Evolutionary conservation across 2,888 invertebrate genomes (phyloP), one percentile per base, ranked within the genome.

Genomic region (Stegana nigrithorax): DNA sequence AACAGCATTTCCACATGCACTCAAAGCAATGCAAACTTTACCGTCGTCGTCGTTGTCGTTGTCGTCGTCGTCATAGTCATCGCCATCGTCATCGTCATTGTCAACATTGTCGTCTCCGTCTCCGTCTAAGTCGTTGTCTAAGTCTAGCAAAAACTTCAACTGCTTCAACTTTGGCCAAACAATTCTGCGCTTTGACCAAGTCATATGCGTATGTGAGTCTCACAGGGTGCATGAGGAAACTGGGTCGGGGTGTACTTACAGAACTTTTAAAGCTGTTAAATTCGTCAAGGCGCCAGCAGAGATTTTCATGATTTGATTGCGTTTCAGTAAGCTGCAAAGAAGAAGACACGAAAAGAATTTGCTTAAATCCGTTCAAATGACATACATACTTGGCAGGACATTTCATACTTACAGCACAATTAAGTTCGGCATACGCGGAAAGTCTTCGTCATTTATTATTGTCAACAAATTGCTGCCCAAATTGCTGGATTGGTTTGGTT

Each of bases 241-340:
- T n/a, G n/a, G 42, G n/a, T n/a, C n/a, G n/a, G n/a, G 8, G 57
- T 60, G 60, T 88, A 93, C 96, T 95, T 88, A 97, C 96, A 97
- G 87, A 74, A 95, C 91, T 85, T 91, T 89, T 68, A 97, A 89
- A 71, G 90, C 90, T 65, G 91, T 91, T 76, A 95, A 88, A 86
- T 92, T 91, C 73, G 87, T 87, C 85, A 97, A 95, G 62, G 95
- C 93, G 73, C 90, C 89, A 73, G 90, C 90, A 73, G 92, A 90
- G 79, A 97, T 92, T 83, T 89, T 87, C 69, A 89, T 87, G 83
- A 97, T 92, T 87, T 91, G 91, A 88, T 97, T 97, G 81, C 93
- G 89, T 83, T 93, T 92, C 83, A 97, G 88, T 80, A 95, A 89
- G 84, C 96, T 97, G 90, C 66, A 87, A 88, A 67, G 73, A 67